Base-by-base conservation (phyloP, 2,797 vertebrate species). In the Trachops cirrhosus region DNA sequence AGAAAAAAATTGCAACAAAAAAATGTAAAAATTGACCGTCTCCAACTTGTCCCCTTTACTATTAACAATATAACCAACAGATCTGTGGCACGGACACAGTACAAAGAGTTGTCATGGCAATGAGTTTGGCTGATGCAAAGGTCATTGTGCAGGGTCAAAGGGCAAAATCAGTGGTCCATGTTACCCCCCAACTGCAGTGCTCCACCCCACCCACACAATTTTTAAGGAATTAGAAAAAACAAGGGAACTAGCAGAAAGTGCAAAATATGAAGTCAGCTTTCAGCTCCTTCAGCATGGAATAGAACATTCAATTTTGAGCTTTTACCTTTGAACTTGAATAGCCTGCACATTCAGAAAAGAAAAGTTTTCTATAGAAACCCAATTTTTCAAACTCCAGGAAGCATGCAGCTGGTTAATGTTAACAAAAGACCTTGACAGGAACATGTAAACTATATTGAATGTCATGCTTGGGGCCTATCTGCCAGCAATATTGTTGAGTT, bases 171-270 rank as follows among this genome's bases (percentile, higher is more conserved):
- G 98, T 98, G 98, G 98, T 98, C 98, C 95, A 32, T 98, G 98
- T 98, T 98, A 98, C 96, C 97, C 96, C 98, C 98, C 98, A 98
- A 98, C 97, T 98, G 98, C 97, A 98, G 98, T 97, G 98, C 98
- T 98, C 98, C 98, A 98, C 98, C 98, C 98, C 98, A 98, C 98
- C 98, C 98, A 98, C 98, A 98, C 97, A 98, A 98, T 98, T 98
- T 98, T 98, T 98, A 95, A 98, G 96, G 97, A 98, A 97, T 97
- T 96, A 95, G 96, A 97, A 97, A 98, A 98, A 98, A 97, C 79
- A 98, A 98, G 98, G 98, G 98, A 98, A 98, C 98, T 98, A 98
- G 98, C 98, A 98, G 99, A 99, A 99, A 99, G 99, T 99, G 99
- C 99, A 99, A 99, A 97, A 99, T 98, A 98, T 98, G 98, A 99